Percentiles rank a stretch among this genome's conserved stretches.
Conservation (phyloP, 2,888 invertebrate species). For the Zele albiditarsus region DNA sequence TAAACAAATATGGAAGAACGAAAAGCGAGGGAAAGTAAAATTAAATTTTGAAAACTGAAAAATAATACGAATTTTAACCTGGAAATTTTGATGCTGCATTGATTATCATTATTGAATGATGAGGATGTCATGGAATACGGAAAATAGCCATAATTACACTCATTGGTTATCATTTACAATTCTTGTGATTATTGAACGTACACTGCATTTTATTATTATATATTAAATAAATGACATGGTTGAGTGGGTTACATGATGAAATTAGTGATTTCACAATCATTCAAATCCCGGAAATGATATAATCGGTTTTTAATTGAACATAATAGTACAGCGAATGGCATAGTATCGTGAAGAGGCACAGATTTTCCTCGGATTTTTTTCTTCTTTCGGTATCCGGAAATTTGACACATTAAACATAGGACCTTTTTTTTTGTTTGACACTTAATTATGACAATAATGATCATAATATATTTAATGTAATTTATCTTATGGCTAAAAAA, state of each 20-base stretch:
- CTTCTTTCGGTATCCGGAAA: slow-evolving; percentile 10
- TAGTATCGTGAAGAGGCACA: slow-evolving; percentile 8
- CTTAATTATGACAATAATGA: not conserved
- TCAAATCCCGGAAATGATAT: not conserved
- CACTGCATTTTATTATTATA: slow-evolving; percentile 49
- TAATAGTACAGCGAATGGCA: not conserved
- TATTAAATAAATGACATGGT: slow-evolving; percentile 47
- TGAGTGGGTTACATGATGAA: slow-evolving; percentile 49
- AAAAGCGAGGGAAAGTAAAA: slow-evolving; percentile 34
- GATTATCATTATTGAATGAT: slow-evolving; percentile 19
- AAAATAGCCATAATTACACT: slow-evolving; percentile 30
- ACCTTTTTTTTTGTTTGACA: slow-evolving; percentile 38
- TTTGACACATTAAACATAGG: slow-evolving; percentile 14
- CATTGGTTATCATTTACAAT: slow-evolving; percentile 46
- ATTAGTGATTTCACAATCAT: slow-evolving; percentile 46
- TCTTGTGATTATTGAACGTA: slow-evolving; percentile 50
- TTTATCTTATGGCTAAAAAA: not conserved
- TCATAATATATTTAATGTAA: not conserved
- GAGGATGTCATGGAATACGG: not conserved
- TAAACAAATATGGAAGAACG: slow-evolving; percentile 47
- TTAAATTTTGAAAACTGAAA: slow-evolving; percentile 14
- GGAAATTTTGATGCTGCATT: slow-evolving; percentile 1
- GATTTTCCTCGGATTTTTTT: slow-evolving; percentile 21
- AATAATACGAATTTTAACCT: not conserved
- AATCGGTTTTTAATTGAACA: not conserved